These are phyloP conservation scores for Mormyrus iriodes DNA, from an alignment of 2,113 vertebrate species.

Conservation along the genomic window DNA sequence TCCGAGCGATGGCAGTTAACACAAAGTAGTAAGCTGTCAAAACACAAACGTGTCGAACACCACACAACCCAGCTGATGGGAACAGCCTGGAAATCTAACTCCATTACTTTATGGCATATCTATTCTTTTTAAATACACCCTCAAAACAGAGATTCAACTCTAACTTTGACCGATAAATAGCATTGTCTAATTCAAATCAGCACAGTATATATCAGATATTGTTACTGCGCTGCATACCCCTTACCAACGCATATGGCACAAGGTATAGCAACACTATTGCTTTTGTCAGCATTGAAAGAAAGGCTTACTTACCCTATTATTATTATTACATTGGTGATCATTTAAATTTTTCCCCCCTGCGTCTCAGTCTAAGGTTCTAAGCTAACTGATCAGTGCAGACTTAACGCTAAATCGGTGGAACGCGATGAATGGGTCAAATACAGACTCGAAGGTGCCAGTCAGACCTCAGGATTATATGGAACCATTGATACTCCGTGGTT, in stretches of 20 bases:
- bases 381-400: neutral
- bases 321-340: neutral
- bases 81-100: neutral
- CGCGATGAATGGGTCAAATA: neutral
- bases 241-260: neutral
- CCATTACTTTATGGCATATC: neutral
- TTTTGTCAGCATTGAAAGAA: neutral
- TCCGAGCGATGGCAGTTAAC: neutral
- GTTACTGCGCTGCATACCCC: neutral
- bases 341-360: neutral
- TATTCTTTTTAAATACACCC: neutral
- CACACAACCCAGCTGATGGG: neutral
- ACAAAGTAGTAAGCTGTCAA: neutral
- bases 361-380: constrained; percentile 6
- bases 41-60: neutral
- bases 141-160: neutral
- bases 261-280: neutral
- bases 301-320: neutral
- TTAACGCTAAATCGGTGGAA: neutral
- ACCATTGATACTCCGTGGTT: neutral
- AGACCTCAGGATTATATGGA: constrained; percentile 15
- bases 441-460: neutral
- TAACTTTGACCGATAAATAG: neutral
- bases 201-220: neutral
- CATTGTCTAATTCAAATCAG: neutral